These are phyloP conservation scores for Hoplostethus mediterraneus DNA, from an alignment of 2,797 vertebrate genomes.

Conservation along the genomic window DNA sequence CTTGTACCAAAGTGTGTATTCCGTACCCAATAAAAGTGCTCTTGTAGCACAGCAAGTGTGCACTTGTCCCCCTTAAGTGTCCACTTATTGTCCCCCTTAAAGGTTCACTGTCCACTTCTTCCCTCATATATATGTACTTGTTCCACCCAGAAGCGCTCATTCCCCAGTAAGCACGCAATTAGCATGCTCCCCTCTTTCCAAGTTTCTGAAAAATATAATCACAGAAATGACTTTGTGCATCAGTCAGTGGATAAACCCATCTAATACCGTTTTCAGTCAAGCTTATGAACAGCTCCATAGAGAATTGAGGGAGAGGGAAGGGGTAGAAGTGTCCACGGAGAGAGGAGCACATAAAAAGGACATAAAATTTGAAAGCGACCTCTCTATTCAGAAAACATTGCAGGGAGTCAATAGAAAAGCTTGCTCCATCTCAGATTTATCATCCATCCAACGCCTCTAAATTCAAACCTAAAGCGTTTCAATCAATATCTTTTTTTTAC, in stretches of 20 bases:
- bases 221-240: constrained; percentile 60
- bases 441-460: constrained; percentile 7
- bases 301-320: constrained; percentile 32
- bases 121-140: constrained; percentile 23
- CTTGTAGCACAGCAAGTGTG: background rate
- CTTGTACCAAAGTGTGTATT: constrained; percentile 23
- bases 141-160: constrained; percentile 28
- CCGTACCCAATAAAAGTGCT: constrained; percentile 27
- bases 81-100: constrained; percentile 31
- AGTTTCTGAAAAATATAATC: constrained; percentile 55
- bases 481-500: constrained; percentile 56
- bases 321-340: constrained; percentile 34
- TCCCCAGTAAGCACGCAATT: constrained; percentile 17
- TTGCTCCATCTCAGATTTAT: constrained; percentile 37
- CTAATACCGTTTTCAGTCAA: constrained; percentile 61
- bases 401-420: constrained; percentile 23
- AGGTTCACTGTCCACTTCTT: constrained; percentile 34
- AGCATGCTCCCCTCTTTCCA: constrained; percentile 22
- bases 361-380: constrained; percentile 24
- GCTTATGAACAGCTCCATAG: constrained; percentile 55
- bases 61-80: constrained; percentile 26
- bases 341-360: constrained; percentile 12
- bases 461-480: constrained; percentile 35
- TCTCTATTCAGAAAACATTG: constrained; percentile 41
- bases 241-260: constrained; percentile 56